Evolutionary conservation across 2,113 vertebrate genomes (phyloP).

Genomic region (Urocolius indicus): DNA sequence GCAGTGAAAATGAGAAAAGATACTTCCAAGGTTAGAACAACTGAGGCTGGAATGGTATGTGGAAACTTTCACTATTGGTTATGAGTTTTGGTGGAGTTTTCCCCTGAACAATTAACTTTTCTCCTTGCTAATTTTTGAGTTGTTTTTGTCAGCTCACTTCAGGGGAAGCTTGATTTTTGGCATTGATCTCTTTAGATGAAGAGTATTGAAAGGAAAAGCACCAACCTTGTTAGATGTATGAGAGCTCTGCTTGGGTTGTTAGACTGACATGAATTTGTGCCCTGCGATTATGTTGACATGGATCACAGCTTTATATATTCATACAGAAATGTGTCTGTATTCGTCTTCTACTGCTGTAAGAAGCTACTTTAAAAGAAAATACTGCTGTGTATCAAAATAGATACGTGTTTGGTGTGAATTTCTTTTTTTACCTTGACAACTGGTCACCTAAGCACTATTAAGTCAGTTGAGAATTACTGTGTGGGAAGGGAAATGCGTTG

Average conservation of each 20-base stretch:
- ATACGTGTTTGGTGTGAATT: background rate
- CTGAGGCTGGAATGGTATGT: background rate
- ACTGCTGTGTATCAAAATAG: background rate
- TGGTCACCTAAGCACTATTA: background rate
- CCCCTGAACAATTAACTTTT: background rate
- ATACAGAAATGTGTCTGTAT: background rate
- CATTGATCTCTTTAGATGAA: background rate
- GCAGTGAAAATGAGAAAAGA: background rate
- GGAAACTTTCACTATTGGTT: background rate
- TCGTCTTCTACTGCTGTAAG: background rate
- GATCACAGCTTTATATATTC: background rate
- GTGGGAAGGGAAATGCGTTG: background rate
- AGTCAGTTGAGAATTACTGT: background rate
- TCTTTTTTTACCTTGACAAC: background rate
- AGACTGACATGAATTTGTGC: background rate
- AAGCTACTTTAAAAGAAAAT: background rate
- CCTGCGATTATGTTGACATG: background rate
- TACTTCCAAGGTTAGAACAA: background rate
- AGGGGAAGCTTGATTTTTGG: background rate
- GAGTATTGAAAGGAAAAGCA: background rate
- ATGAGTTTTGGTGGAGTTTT: accelerated
- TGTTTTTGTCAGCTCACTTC: background rate
- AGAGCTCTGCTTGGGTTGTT: background rate
- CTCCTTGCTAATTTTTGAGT: background rate
- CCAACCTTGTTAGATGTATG: background rate